Conservation (phyloP, 2,888 invertebrate species). For the Chloroclysta siterata region DNA sequence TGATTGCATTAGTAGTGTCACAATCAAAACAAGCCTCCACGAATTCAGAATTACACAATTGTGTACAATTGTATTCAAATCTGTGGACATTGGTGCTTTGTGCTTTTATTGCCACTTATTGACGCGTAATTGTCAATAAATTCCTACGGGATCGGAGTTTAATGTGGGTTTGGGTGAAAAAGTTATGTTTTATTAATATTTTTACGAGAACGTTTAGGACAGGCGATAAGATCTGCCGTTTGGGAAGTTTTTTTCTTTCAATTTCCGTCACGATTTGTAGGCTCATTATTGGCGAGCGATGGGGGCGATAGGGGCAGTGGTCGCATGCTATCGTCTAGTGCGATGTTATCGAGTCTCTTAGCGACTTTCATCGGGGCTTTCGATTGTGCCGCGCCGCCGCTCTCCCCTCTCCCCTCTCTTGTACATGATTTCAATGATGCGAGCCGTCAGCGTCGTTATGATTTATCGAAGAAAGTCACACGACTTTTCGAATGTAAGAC, state of each 20-base stretch:
- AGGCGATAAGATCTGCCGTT: constrained; percentile 80
- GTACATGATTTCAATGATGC: constrained; percentile 75
- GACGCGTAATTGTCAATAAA: constrained; percentile 85
- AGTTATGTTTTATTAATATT: constrained; percentile 86
- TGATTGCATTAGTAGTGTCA: constrained; percentile 78
- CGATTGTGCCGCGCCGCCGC: constrained; percentile 58
- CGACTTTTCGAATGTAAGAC: constrained; percentile 13
- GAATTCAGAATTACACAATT: constrained; percentile 83
- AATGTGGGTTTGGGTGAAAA: constrained; percentile 85
- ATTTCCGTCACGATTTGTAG: constrained; percentile 85
- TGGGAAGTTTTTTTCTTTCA: constrained; percentile 84
- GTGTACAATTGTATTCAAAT: constrained; percentile 85
- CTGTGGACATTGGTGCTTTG: constrained; percentile 82
- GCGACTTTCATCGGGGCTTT: constrained; percentile 81
- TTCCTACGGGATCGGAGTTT: constrained; percentile 83
- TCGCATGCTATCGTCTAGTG: constrained; percentile 73
- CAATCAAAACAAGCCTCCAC: constrained; percentile 82
- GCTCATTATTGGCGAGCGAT: constrained; percentile 81
- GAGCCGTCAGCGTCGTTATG: constrained; percentile 57
- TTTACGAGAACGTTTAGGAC: constrained; percentile 84
- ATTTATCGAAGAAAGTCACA: constrained; percentile 62
- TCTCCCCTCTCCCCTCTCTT: constrained; percentile 53
- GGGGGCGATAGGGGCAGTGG: constrained; percentile 83
- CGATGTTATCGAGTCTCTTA: constrained; percentile 80
- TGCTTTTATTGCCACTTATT: constrained; percentile 84